A percentile compares a stretch with the other conserved stretches of the same genome.
Evolutionary conservation across 2,797 vertebrate species (phyloP).

Genomic region (Megaceryle alcyon): DNA sequence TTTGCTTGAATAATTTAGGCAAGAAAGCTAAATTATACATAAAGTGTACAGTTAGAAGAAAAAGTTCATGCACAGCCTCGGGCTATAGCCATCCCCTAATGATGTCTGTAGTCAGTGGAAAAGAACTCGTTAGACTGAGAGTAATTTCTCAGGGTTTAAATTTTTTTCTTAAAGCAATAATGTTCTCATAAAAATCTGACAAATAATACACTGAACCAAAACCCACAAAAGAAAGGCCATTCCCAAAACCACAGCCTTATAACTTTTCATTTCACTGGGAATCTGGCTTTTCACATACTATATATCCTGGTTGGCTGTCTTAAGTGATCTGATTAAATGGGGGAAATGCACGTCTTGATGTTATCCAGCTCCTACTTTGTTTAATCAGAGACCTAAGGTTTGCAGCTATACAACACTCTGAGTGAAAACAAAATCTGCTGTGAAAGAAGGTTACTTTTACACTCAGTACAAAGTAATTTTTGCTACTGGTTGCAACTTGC

Average conservation of each 20-base stretch:
- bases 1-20: slow-evolving; percentile 99
- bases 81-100: slow-evolving; percentile 97
- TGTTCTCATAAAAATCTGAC: slow-evolving; percentile 81
- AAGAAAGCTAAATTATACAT: slow-evolving; percentile 99
- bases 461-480: neutral
- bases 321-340: slow-evolving; percentile 27
- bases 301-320: neutral
- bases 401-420: slow-evolving; percentile 1
- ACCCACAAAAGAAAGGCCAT: slow-evolving; percentile 64
- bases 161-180: slow-evolving; percentile 91
- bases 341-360: neutral
- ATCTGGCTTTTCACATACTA: neutral
- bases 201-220: slow-evolving; percentile 72
- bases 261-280: slow-evolving; percentile 61
- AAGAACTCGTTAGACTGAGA: slow-evolving; percentile 96
- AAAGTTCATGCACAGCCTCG: slow-evolving; percentile 94
- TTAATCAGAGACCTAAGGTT: slow-evolving; percentile 60
- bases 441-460: slow-evolving; percentile 15
- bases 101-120: slow-evolving; percentile 96
- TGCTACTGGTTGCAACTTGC: slow-evolving; percentile 46
- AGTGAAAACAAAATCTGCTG: slow-evolving; percentile 20
- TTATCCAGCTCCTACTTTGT: slow-evolving; percentile 18
- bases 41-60: slow-evolving; percentile 99
- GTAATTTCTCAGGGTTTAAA: slow-evolving; percentile 94
- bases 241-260: slow-evolving; percentile 15